Percentiles rank a stretch among this genome's conserved stretches.
These are phyloP conservation scores for Campopleginae sp. DNA, from an alignment of 2,888 invertebrate genomes.

Conservation along the genomic window DNA sequence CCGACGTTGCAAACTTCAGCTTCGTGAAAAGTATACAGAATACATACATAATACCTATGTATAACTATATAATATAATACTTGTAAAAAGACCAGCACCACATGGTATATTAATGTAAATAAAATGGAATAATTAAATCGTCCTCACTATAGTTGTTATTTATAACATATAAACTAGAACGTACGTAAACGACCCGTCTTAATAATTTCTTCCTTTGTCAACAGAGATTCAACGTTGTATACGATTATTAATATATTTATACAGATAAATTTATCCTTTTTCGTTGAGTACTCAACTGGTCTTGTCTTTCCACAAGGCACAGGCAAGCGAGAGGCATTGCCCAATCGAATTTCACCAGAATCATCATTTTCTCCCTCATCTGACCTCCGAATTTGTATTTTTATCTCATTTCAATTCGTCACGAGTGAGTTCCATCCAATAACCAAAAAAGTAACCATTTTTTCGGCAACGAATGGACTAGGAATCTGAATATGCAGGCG, in stretches of 20 bases:
- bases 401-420: constrained; percentile 77
- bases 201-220: constrained; percentile 40
- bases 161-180: constrained; percentile 35
- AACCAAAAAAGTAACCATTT: constrained; percentile 70
- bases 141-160: constrained; percentile 6
- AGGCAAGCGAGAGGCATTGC: constrained; percentile 44
- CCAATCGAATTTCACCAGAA: constrained; percentile 37
- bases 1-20: too few species aligned
- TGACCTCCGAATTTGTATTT: constrained; percentile 23
- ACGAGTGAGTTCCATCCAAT: constrained; percentile 78
- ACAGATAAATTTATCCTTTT: constrained; percentile 43
- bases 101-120: constrained; percentile 62
- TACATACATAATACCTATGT: constrained; percentile 24
- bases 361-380: constrained; percentile 31
- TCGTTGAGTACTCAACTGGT: constrained; percentile 58
- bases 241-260: constrained; percentile 41
- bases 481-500: constrained; percentile 73
- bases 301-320: constrained; percentile 69
- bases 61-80: constrained; percentile 45
- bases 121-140: constrained; percentile 42
- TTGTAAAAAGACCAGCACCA: constrained; percentile 71
- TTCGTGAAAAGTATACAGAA: constrained; percentile 51
- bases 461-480: constrained; percentile 71
- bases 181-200: constrained; percentile 46
- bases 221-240: constrained; percentile 48